These are phyloP conservation scores for Tachysurus vachellii DNA, from an alignment of 2,113 vertebrate genomes.

Conservation along the genomic window DNA sequence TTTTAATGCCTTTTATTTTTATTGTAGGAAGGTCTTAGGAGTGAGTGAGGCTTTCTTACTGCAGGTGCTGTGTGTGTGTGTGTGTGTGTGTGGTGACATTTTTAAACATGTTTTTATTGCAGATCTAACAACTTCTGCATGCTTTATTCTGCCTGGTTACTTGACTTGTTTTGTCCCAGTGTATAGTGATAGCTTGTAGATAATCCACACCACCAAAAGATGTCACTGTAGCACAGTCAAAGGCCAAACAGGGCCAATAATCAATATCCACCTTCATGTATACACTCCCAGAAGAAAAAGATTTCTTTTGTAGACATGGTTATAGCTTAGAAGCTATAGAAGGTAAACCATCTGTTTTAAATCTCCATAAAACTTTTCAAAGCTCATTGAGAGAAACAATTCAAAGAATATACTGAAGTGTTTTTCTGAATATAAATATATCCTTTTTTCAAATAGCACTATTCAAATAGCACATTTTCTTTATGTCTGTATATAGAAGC, in stretches of 20 bases:
- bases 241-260: neutral
- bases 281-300: neutral
- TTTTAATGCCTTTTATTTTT: neutral
- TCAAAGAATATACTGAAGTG: neutral
- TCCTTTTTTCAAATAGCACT: neutral
- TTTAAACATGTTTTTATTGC: constrained; percentile 8
- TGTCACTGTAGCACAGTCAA: constrained; percentile 74
- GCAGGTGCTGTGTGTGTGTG: neutral
- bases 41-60: neutral
- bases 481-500: neutral
- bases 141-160: constrained; percentile 1
- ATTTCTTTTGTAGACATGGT: neutral
- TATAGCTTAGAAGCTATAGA: neutral
- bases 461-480: neutral
- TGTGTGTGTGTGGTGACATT: neutral
- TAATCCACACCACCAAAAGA: constrained; percentile 61
- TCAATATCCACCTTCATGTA: neutral
- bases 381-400: neutral
- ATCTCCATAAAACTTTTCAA: neutral
- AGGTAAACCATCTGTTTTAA: neutral
- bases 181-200: neutral
- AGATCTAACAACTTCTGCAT: neutral
- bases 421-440: neutral
- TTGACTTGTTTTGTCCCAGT: neutral
- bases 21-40: neutral